A percentile compares a stretch with the other conserved stretches of the same genome.
phyloP scores from a whole-genome alignment of 2,113 vertebrate genomes.

The Rattus norvegicus region GRCr8 NC_086022.1:177842501-177843000 shows the following conservation, averaged over 20 bases:
- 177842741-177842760: neutral
- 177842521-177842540: neutral
- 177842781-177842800: neutral
- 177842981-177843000: neutral
- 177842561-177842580: conserved; percentile 4
- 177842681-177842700: neutral
- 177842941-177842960: too few relatives aligned
- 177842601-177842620: neutral
- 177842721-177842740: neutral
- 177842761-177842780: neutral
- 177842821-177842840: neutral
- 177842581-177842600: neutral
- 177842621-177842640: neutral
- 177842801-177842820: neutral
- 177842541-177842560: conserved; percentile 51
- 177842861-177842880: conserved; percentile 12
- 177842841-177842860: neutral
- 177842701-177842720: neutral
- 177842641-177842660: neutral
- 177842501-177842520: neutral
- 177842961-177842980: neutral
- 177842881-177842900: neutral
- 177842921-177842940: neutral
- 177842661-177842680: neutral
- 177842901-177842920: neutral